These are phyloP conservation scores for Clivina fossor DNA, from an alignment of 2,888 invertebrate genomes.

Conservation along the genomic window DNA sequence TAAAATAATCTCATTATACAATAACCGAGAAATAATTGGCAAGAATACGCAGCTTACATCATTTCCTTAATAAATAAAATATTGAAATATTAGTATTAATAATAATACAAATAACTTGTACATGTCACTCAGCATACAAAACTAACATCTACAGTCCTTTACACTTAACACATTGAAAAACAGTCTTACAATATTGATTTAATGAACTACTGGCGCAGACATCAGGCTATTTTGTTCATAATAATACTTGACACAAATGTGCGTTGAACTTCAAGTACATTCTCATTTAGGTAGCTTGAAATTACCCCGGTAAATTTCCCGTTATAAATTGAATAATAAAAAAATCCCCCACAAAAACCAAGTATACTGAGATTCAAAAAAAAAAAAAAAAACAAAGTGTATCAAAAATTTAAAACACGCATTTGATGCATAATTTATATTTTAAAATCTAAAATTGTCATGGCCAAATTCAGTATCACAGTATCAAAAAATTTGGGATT, in stretches of 20 bases:
- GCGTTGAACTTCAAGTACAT: slow-evolving; percentile 11
- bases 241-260: slow-evolving; percentile 26
- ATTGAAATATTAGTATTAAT: too few species aligned
- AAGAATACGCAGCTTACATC: background rate
- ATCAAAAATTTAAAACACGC: slow-evolving; percentile 17
- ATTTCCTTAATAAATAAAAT: background rate
- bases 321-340: slow-evolving; percentile 11
- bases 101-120: slow-evolving; percentile 16
- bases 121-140: slow-evolving; percentile 25
- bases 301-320: slow-evolving; percentile 1
- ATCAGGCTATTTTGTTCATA: slow-evolving; percentile 25
- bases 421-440: slow-evolving; percentile 29
- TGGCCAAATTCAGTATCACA: slow-evolving; percentile 34
- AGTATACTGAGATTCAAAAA: slow-evolving; percentile 22
- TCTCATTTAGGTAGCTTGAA: slow-evolving; percentile 11
- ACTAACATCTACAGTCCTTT: slow-evolving; percentile 28
- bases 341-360: slow-evolving; percentile 6
- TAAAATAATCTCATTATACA: slow-evolving; percentile 3
- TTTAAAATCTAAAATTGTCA: slow-evolving; percentile 33
- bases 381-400: slow-evolving; percentile 3
- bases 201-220: slow-evolving; percentile 31
- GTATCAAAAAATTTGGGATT: slow-evolving; percentile 34
- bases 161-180: slow-evolving; percentile 33
- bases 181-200: slow-evolving; percentile 33
- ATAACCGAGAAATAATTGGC: background rate